Base-by-base conservation (phyloP, 2,797 vertebrate species). In the Chelmon rostratus region DNA sequence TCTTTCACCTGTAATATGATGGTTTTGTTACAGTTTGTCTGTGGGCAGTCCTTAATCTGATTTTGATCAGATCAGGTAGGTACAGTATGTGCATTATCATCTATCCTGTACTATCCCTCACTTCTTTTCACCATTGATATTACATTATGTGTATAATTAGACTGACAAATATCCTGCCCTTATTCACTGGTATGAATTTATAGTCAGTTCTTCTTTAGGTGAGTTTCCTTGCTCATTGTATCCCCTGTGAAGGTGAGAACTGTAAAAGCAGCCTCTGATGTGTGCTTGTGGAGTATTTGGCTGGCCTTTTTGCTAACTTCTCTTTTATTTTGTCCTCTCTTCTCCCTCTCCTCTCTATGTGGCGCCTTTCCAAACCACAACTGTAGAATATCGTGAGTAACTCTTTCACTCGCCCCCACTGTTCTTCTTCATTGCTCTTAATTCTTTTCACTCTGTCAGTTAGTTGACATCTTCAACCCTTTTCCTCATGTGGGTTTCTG, bases 371-470 rank as follows among this genome's bases (percentile, higher is more conserved):
- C 85, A 87, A 83, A 91, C 86, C 72, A 80, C 71, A 68, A 80
- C 87, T 86, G 67, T 76, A 94, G 93, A 89, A 93, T 94, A 91
- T 94, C 92, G 93, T 94, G 89, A 94, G 93, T 94, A 94, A 66
- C 64, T 82, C 57, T 73, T 85, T 80, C 61, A 68, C 71, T 78
- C 64, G 4, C 72, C 84, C 38, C 80, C 80, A 35, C 82, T 86
- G 21, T 72, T 85, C 79, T 49, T 82, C 65, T 56, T 75, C 11
- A 35, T 80, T 79, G 56, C 61, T 75, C 59, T 82, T 62, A 19
- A 28, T 74, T 74, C 75, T 73, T 69, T 47, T 81, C 40, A 37
- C 25, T 70, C 58, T 85, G 56, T 83, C 50, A 63, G 76, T 53
- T 76, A 49, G 64, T 53, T 70, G 74, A 85, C n/a, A n/a, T 40